phyloP scores from a whole-genome alignment of 37 sponge, comb jelly and placozoan genomes.

The Bolinopsis microptera region DNA sequence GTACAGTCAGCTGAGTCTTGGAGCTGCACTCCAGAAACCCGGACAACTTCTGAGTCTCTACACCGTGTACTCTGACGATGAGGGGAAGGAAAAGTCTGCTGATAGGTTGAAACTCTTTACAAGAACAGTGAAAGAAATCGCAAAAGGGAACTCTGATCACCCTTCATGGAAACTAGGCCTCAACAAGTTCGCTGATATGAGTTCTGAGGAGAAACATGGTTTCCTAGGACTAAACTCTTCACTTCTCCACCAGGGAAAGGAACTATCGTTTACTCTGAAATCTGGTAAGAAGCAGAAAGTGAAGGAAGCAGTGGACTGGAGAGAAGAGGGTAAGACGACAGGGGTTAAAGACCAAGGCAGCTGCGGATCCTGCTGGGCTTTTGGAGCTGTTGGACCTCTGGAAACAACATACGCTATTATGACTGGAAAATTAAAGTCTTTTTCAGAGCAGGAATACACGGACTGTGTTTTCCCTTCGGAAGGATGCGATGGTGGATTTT shows the following conservation, averaged over 20 bases:
- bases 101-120: background rate
- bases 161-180: background rate
- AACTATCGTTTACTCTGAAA: background rate
- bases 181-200: conserved; percentile 16
- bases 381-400: background rate
- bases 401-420: conserved; percentile 4
- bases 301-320: background rate
- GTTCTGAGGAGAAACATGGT: background rate
- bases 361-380: background rate
- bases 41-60: background rate
- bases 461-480: background rate
- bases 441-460: background rate
- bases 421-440: conserved; percentile 5
- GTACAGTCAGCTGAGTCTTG: background rate
- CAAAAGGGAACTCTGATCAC: background rate
- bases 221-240: background rate
- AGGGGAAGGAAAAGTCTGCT: background rate
- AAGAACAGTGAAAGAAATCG: background rate
- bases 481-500: background rate
- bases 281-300: background rate
- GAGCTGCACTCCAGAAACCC: background rate
- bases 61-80: background rate
- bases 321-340: background rate
- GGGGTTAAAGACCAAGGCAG: conserved; percentile 1
- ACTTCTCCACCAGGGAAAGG: background rate